These are phyloP conservation scores for Catostomus latipinnis DNA, from an alignment of 2,797 vertebrate genomes.

Conservation along the genomic window DNA sequence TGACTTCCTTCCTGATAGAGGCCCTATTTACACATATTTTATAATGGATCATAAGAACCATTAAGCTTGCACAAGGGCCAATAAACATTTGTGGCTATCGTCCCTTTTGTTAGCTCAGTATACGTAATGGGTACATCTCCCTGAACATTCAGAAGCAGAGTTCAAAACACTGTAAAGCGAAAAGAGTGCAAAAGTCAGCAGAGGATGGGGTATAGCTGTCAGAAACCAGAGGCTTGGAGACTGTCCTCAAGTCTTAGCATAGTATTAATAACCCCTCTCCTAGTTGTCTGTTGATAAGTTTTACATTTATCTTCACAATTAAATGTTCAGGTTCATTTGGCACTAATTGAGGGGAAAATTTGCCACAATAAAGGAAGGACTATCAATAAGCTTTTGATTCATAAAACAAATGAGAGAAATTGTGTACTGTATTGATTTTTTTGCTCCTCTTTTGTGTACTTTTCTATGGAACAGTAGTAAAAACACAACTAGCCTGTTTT, in stretches of 20 bases:
- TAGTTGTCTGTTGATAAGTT: constrained; percentile 5
- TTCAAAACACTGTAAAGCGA: constrained; percentile 12
- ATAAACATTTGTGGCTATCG: not conserved
- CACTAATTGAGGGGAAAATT: constrained; percentile 36
- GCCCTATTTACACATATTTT: constrained; percentile 15
- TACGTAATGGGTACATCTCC: not conserved
- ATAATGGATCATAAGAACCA: constrained; percentile 18
- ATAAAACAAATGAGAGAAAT: constrained; percentile 23
- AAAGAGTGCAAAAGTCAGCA: not conserved
- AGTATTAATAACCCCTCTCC: not conserved
- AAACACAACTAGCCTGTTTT: constrained; percentile 13
- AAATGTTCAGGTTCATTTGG: constrained; percentile 22
- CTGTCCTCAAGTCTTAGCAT: too few relatives aligned
- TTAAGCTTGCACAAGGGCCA: not conserved
- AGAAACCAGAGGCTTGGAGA: too few relatives aligned
- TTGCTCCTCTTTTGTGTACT: constrained; percentile 6
- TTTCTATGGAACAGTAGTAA: constrained; percentile 24
- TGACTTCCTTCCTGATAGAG: constrained; percentile 11
- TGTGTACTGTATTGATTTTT: constrained; percentile 37
- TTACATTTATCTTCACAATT: constrained; percentile 16
- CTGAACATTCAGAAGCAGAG: not conserved
- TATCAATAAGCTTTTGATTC: constrained; percentile 30
- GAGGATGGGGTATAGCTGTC: not conserved
- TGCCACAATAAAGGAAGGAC: not conserved
- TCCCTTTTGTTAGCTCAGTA: constrained; percentile 9